Base-by-base conservation (phyloP, 2,113 vertebrate genomes). In the Hemiscyllium ocellatum region DNA sequence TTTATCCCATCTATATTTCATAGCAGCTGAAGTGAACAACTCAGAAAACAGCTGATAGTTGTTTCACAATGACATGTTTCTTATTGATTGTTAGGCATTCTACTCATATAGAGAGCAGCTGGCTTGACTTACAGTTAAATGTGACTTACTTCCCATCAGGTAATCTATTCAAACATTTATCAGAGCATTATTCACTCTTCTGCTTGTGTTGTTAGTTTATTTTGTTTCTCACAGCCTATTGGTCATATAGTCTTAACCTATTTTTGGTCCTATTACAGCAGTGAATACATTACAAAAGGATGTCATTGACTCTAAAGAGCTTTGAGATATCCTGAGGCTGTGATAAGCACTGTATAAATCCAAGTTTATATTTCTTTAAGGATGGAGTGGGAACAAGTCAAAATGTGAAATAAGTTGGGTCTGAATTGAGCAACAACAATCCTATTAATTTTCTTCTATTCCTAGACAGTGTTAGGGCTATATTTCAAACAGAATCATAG, bases 101-200 rank as follows among this genome's bases (percentile, higher is more conserved):
- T 17, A 42, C 66, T 95, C 69, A 26, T 95, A 72, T 95, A 72
- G 24, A 72, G 24, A 70, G 93, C 66, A 72, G 61, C 89, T 68
- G 68, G 52, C 42, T 95, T 95, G 68, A 72, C 69, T 72, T 72
- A 17, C 24, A 95, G 94, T 72, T 95, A 95, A 95, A 42, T 94
- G 66, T 94, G 93, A 70, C 93, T 94, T 94, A 94, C 50, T 95
- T 95, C 94, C 94, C 68, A 95, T 72, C 94, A 95, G 68, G 69
- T 95, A 72, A 95, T 95, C 94, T 95, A 95, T 95, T 95, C 68
- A 72, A 95, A 95, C 69, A 95, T 95, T 95, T 76, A 95, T 52
- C 69, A 95, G 69, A 95, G 42, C 93, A 94, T 70, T 70, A 94
- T 7, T 69, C 93, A 94, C 3, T 72, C 47, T 70, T 29, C 94